These are phyloP conservation scores for Tenthredo scrophulariae DNA, from an alignment of 2,888 invertebrate species.

Conservation along the genomic window DNA sequence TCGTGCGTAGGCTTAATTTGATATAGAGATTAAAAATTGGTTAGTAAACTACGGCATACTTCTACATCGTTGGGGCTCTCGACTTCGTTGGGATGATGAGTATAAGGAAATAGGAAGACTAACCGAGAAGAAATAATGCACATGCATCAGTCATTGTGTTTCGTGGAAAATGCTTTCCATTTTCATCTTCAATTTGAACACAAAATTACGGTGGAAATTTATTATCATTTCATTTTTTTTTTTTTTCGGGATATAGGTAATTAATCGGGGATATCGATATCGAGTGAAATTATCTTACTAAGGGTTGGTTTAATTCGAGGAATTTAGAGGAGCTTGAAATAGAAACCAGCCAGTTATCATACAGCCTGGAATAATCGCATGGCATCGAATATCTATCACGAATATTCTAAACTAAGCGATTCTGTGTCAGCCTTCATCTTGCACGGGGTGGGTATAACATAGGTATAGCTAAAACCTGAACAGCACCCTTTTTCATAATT, in stretches of 20 bases:
- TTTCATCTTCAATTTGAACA: not conserved
- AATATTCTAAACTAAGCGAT: slow-evolving; percentile 25
- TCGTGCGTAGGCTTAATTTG: not conserved
- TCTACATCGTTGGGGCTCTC: not conserved
- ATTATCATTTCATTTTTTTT: not conserved
- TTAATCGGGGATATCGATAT: slow-evolving; percentile 16
- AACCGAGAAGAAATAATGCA: not conserved
- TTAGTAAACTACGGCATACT: not conserved
- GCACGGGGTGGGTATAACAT: not conserved
- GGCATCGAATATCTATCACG: slow-evolving; percentile 20
- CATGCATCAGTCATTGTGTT: not conserved
- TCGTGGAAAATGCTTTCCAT: not conserved
- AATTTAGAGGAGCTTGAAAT: not conserved
- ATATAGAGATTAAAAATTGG: not conserved
- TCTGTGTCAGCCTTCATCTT: slow-evolving; percentile 33
- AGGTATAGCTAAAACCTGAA: not conserved
- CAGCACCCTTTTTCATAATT: slow-evolving; percentile 8
- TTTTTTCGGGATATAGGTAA: not conserved
- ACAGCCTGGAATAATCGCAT: not conserved
- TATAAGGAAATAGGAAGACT: not conserved
- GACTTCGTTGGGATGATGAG: not conserved
- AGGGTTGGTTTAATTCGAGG: not conserved
- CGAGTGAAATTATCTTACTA: slow-evolving; percentile 2
- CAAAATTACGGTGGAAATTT: not conserved
- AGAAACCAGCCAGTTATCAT: not conserved